Evolutionary conservation across 2,797 vertebrate species (phyloP), one percentile per base, ranked within the genome.

Genomic region (Cetoscarus ocellatus): DNA sequence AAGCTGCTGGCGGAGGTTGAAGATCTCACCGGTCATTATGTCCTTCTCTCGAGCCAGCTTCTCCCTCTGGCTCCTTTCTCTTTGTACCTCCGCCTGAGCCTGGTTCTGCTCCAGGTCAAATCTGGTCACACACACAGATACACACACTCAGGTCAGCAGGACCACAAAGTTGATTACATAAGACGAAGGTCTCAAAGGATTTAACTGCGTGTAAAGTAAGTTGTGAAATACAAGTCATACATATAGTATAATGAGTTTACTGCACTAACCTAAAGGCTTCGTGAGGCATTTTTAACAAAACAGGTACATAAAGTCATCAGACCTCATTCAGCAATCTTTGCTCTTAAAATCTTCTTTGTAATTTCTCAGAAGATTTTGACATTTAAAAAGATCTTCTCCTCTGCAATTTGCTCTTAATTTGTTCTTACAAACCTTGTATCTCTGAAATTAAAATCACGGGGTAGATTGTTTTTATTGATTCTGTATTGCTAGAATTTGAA

Each of bases 51-150:
- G 92, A 79, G 94, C 92, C 82, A 99, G 88, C 81, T 97, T 99
- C 88, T 99, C 98, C 67, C 95, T 93, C 80, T 94, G 96, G 73
- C 87, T 87, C 84, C 90, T 95, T 82, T 99, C 98, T 71, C 97
- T 91, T 88, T 98, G 97, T 0, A 95, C 93, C 86, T 99, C 97
- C 18, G 96, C 95, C 0, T 97, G 96, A 0, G 95, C 86, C 87
- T 98, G 97, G 0, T 93, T 96, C 89, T 97, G 96, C 87, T 99
- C 98, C 1, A 95, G 77, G 91, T 99, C 98, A 80, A 99, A 98
- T 89, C 98, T 99, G 85, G 6, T 71, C 34, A 77, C 50, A 57
- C 2, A 11, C 3, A 55, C 8, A 70, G 8, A 66, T 5, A 57
- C 9, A 61, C 9, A 50, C 9, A 69, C 18, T 73, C 34, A 75